Evolutionary conservation across 2,113 vertebrate genomes (phyloP).

Genomic region (Tenrec ecaudatus): DNA sequence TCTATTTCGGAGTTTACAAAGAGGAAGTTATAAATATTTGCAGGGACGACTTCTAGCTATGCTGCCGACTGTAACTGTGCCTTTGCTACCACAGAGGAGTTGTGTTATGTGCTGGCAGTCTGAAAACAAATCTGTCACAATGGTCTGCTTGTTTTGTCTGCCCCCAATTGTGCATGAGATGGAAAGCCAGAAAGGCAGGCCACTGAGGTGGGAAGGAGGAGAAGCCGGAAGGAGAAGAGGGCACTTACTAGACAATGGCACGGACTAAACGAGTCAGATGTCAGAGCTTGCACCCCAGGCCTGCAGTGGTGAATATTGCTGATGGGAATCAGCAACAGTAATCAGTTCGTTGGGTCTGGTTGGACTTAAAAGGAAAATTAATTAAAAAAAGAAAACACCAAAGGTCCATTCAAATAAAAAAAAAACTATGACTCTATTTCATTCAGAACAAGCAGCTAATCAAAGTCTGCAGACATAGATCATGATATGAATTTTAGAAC

Average conservation of each 20-base stretch:
- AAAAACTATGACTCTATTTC: background rate
- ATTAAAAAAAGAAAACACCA: too few species aligned
- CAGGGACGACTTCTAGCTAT: background rate
- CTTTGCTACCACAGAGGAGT: conserved; percentile 36
- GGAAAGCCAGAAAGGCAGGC: background rate
- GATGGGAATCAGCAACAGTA: background rate
- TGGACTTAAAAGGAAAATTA: background rate
- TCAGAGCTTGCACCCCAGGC: background rate
- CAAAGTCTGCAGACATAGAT: background rate
- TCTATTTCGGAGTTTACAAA: background rate
- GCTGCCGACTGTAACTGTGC: background rate
- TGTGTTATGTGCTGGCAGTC: background rate
- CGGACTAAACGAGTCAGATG: background rate
- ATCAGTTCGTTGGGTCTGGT: background rate
- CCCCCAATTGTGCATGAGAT: background rate
- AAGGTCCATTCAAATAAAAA: background rate
- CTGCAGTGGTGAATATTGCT: too few species aligned
- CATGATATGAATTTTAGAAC: background rate
- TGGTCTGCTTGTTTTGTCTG: conserved; percentile 6
- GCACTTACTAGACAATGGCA: too few species aligned
- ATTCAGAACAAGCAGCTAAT: background rate
- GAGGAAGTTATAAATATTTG: background rate
- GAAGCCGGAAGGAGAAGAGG: background rate
- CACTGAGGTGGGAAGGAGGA: background rate
- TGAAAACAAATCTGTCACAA: conserved; percentile 38